phyloP scores from a whole-genome alignment of 2,797 vertebrate genomes.

The Enteromius anoplus region DNA sequence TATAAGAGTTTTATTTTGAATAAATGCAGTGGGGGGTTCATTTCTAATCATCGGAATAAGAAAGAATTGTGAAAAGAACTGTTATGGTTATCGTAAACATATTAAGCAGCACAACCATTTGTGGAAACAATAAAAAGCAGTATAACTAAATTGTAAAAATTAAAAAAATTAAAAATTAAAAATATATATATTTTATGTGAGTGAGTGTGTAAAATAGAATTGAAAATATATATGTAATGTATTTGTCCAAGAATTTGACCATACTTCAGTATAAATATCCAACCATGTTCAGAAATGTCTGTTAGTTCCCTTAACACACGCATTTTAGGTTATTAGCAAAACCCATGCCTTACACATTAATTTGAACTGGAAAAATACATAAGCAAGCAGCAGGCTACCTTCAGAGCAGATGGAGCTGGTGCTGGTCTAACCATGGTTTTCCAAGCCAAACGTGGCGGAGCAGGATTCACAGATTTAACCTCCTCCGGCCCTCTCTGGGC shows the following conservation, averaged over 20 bases:
- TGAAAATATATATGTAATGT: too few relatives aligned
- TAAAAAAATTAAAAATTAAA: too few relatives aligned
- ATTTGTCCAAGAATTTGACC: background rate
- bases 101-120: background rate
- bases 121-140: background rate
- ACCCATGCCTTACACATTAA: background rate
- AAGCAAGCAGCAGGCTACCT: slow-evolving; percentile 57
- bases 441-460: slow-evolving; percentile 79
- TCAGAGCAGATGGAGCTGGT: slow-evolving; percentile 67
- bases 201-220: too few relatives aligned
- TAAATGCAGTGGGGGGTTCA: background rate
- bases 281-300: background rate
- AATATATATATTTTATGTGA: too few relatives aligned
- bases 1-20: background rate
- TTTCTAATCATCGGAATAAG: too few relatives aligned
- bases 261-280: background rate
- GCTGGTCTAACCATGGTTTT: slow-evolving; percentile 82
- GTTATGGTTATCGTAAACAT: background rate
- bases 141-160: background rate
- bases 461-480: slow-evolving; percentile 40
- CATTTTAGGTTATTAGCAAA: background rate
- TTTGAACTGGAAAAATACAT: background rate
- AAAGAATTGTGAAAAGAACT: too few relatives aligned
- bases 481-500: slow-evolving; percentile 63
- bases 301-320: background rate